A percentile compares a stretch with the other conserved stretches of the same genome.
These are phyloP conservation scores for Asarcornis scutulata DNA, from an alignment of 2,113 vertebrate genomes.

Conservation along the genomic window DNA sequence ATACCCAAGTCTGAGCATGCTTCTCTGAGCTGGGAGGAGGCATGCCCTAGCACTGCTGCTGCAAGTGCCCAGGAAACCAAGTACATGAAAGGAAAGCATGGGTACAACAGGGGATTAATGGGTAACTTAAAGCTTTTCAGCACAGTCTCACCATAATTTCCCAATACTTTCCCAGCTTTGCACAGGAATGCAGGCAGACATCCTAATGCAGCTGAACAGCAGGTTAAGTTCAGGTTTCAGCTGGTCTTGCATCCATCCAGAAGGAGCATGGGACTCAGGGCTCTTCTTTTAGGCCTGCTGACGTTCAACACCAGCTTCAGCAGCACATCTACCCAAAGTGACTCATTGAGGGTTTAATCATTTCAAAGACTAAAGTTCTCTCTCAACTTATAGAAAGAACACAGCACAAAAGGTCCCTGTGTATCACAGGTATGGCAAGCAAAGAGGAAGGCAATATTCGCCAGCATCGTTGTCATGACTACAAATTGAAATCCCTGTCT, in stretches of 20 bases:
- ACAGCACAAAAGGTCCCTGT: not conserved
- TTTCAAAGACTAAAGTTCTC: not conserved
- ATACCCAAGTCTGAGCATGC: not conserved
- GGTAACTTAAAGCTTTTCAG: not conserved
- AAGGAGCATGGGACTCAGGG: fast-evolving
- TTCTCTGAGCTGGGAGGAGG: not conserved
- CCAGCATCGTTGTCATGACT: not conserved
- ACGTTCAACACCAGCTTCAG: not conserved
- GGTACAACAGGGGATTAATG: not conserved
- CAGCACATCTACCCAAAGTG: fast-evolving
- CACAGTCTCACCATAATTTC: not conserved
- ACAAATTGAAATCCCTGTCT: not conserved
- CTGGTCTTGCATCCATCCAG: not conserved
- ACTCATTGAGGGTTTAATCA: not conserved
- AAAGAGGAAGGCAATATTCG: not conserved
- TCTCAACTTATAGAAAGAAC: not conserved
- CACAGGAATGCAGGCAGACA: not conserved
- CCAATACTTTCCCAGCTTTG: not conserved
- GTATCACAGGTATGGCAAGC: not conserved
- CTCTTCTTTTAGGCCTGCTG: not conserved
- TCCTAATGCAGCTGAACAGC: not conserved
- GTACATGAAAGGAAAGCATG: not conserved
- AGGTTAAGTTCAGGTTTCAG: not conserved
- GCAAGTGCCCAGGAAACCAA: not conserved
- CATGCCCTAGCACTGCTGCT: not conserved